Evolutionary conservation across 2,797 vertebrate species (phyloP), one percentile per base, ranked within the genome.

Genomic region (Microcaecilia unicolor): DNA sequence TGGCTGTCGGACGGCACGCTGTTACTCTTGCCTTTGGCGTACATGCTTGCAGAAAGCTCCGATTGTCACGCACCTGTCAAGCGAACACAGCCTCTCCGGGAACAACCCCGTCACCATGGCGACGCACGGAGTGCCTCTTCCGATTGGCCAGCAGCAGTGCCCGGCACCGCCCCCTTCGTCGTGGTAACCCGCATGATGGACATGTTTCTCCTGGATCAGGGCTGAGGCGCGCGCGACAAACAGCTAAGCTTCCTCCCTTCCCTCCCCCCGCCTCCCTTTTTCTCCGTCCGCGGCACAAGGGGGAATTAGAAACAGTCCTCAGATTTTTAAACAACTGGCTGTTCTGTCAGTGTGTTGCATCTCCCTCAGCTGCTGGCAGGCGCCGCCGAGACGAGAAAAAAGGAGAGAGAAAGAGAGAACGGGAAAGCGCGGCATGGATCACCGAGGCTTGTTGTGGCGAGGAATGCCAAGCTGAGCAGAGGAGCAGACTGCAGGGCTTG

Each of bases 41-140:
- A 94, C 92, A 93, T 93, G 89, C 91, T 93, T 93, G 87, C 89
- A 86, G 85, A 89, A 83, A 89, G 86, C 88, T 86, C 81, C 84
- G 86, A 91, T 88, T 91, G 90, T 91, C 92, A 89, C 86, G 84
- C 90, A 92, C 91, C 90, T 92, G 91, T 93, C 90, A 93, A 91
- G 86, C 88, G 91, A 91, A 93, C 91, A 91, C 89, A 90, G 83
- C 87, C 88, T 90, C 86, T 82, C 83, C 72, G 68, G 88, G 88
- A 85, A 90, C 90, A 84, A 88, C 89, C 90, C 87, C 87, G 86
- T 95, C 92, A 86, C 92, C 90, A 95, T 92, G 80, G 92, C 70
- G 85, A 97, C 93, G 81, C 84, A 56, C 67, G 77, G 82, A 83
- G 84, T 86, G 80, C 83, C 81, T 66, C 51, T 70, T 73, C 60